A percentile compares a stretch with the other conserved stretches of the same genome.
Conservation (phyloP, 2,888 invertebrate genomes). For the Orthonevra nobilis region DNA sequence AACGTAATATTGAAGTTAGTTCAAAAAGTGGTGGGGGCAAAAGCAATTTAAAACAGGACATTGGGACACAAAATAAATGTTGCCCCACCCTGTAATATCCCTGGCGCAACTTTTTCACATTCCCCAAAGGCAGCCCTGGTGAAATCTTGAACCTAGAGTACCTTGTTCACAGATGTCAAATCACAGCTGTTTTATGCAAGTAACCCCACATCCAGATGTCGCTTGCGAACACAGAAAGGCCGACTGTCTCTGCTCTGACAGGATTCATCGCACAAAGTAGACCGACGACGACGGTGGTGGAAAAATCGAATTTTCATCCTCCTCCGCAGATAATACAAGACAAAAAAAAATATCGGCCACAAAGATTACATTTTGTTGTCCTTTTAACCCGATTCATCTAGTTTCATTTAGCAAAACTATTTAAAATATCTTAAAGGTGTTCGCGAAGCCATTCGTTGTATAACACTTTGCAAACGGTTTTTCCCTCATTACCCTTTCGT, state of each 20-base stretch:
- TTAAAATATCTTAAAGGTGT: constrained; percentile 1
- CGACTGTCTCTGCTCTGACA: constrained; percentile 29
- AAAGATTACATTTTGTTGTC: constrained; percentile 1
- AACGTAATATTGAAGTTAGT: too few relatives aligned
- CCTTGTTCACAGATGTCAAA: neutral
- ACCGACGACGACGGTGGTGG: constrained; percentile 46
- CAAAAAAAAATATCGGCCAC: neutral
- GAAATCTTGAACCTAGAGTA: too few relatives aligned
- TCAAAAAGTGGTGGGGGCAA: too few relatives aligned
- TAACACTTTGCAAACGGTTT: constrained; percentile 64
- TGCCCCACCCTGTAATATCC: too few relatives aligned
- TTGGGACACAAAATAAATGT: too few relatives aligned
- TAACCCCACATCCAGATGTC: constrained; percentile 29
- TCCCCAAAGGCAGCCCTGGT: too few relatives aligned
- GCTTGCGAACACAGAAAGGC: constrained; percentile 10
- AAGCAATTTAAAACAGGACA: too few relatives aligned
- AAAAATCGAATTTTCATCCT: constrained; percentile 66
- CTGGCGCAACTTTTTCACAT: too few relatives aligned
- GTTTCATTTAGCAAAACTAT: neutral
- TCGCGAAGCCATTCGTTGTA: constrained; percentile 50
- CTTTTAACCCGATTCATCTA: neutral
- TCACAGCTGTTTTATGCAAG: constrained; percentile 13
- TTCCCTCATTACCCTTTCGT: constrained; percentile 27
- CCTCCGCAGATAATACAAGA: constrained; percentile 52
- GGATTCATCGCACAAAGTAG: constrained; percentile 58